Conservation (phyloP, 2,113 vertebrate species). For the Tachysurus fulvidraco region DNA sequence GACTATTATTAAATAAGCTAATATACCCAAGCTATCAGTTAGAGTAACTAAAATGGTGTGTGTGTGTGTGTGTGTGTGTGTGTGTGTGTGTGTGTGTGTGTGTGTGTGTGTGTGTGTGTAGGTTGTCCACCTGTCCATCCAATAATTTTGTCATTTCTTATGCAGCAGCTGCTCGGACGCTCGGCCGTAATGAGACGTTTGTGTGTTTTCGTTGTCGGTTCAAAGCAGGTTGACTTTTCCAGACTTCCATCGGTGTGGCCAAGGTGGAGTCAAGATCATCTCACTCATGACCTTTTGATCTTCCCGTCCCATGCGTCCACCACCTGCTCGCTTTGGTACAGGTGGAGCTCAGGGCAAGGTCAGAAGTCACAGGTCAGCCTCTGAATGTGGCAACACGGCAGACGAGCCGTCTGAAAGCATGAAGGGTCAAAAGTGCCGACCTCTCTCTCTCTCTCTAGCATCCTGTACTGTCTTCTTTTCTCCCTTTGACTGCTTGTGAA, state of each 20-base stretch:
- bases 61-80: slow-evolving; percentile 9
- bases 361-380: slow-evolving; percentile 52
- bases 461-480: neutral
- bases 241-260: neutral
- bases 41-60: neutral
- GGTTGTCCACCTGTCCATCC: neutral
- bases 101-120: neutral
- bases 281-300: slow-evolving; percentile 23
- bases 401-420: slow-evolving; percentile 32
- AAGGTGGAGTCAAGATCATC: slow-evolving; percentile 20
- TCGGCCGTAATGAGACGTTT: neutral
- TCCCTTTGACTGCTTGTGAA: neutral
- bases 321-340: slow-evolving; percentile 50
- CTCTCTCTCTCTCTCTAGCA: slow-evolving; percentile 1
- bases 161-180: neutral
- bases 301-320: slow-evolving; percentile 25
- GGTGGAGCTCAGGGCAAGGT: slow-evolving; percentile 49
- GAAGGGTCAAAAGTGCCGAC: neutral
- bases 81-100: slow-evolving; percentile 8
- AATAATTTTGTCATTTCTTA: neutral
- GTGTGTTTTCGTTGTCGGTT: neutral
- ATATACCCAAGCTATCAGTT: neutral
- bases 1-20: too few species aligned
- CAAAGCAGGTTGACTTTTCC: neutral
- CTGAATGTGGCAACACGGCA: slow-evolving; percentile 25